These are phyloP conservation scores for Pachycephus smyrnensis DNA, from an alignment of 2,888 invertebrate genomes.

Conservation along the genomic window DNA sequence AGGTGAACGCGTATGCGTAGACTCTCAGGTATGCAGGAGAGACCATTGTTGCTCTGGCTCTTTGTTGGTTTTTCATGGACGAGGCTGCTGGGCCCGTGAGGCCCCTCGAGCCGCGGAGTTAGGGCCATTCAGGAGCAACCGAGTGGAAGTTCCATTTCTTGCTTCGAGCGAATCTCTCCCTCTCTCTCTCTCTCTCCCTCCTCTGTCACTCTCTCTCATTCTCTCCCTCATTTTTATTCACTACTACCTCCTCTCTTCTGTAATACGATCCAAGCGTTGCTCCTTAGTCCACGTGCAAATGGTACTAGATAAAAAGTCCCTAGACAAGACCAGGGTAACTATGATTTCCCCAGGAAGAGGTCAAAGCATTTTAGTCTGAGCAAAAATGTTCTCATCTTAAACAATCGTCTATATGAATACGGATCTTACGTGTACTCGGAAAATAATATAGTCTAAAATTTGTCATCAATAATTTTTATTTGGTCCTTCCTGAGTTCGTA, in stretches of 20 bases:
- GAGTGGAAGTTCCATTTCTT: slow-evolving; percentile 60
- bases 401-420: too few relatives aligned
- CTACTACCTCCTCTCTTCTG: slow-evolving; percentile 17
- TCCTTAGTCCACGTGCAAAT: neutral
- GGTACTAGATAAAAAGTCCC: neutral
- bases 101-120: slow-evolving; percentile 40
- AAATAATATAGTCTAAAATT: too few relatives aligned
- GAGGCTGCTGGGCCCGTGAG: slow-evolving; percentile 22
- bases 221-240: slow-evolving; percentile 5
- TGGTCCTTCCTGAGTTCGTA: too few relatives aligned
- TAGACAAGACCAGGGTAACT: neutral
- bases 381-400: too few relatives aligned
- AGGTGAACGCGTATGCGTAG: neutral
- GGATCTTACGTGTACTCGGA: too few relatives aligned
- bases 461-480: too few relatives aligned
- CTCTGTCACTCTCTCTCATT: slow-evolving; percentile 18
- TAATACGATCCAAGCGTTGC: neutral
- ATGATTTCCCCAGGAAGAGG: neutral
- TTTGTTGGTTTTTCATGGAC: slow-evolving; percentile 57
- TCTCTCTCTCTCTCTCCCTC: slow-evolving; percentile 4
- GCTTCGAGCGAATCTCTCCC: slow-evolving; percentile 27
- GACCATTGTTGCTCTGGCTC: slow-evolving; percentile 36
- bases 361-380: too few relatives aligned
- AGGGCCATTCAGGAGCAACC: slow-evolving; percentile 54
- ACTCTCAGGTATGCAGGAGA: slow-evolving; percentile 15